phyloP scores from a whole-genome alignment of 2,113 vertebrate genomes.

The Anhinga anhinga region DNA sequence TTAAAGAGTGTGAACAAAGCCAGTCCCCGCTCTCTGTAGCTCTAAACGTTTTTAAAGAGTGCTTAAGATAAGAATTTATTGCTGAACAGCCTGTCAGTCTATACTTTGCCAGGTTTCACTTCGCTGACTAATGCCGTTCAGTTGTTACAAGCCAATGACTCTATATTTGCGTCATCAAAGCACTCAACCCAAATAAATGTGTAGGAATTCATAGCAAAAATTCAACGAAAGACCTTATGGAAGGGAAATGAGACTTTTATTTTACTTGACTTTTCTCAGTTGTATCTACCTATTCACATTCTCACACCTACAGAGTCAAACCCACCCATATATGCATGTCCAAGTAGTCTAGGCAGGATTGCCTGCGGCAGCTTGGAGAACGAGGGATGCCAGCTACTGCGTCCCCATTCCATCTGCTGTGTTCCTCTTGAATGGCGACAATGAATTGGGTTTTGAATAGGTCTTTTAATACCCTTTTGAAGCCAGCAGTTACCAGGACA shows the following conservation, averaged over 20 bases:
- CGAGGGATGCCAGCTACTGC: background rate
- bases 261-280: background rate
- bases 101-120: background rate
- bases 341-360: background rate
- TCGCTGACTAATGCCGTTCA: background rate
- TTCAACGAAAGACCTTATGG: fast-evolving
- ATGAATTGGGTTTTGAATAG: background rate
- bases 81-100: background rate
- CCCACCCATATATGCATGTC: fast-evolving
- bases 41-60: background rate
- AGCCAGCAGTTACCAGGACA: background rate
- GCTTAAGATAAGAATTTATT: background rate
- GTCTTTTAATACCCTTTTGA: background rate
- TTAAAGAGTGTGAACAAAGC: background rate
- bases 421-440: background rate
- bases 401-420: background rate
- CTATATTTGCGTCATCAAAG: background rate
- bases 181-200: background rate
- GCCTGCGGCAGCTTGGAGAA: fast-evolving
- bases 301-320: background rate
- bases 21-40: background rate
- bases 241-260: background rate
- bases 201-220: background rate
- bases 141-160: background rate
- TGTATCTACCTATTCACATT: fast-evolving